These are phyloP conservation scores for Pteronotus mesoamericanus DNA, from an alignment of 2,797 vertebrate species.

Conservation along the genomic window DNA sequence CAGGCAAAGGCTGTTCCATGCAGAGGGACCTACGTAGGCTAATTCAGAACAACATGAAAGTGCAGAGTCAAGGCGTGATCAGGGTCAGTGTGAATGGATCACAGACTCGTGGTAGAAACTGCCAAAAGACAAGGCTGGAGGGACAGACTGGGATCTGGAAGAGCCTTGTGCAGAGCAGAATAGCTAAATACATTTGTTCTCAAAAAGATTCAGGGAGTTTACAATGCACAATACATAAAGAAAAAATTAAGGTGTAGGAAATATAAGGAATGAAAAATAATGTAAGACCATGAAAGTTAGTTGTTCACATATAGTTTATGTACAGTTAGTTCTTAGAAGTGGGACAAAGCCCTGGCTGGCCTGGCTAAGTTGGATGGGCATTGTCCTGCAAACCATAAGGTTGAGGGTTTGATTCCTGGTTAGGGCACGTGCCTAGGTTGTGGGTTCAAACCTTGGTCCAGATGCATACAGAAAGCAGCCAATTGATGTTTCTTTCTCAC, in stretches of 20 bases:
- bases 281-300: background rate
- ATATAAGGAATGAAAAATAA: background rate
- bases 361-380: background rate
- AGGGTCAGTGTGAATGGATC: background rate
- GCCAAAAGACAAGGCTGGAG: background rate
- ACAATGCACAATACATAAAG: background rate
- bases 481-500: no score
- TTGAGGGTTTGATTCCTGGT: background rate
- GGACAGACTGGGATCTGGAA: background rate
- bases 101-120: background rate
- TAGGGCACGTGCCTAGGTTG: background rate
- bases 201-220: background rate
- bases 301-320: background rate
- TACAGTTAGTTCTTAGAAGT: background rate
- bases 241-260: background rate
- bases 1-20: background rate
- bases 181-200: background rate
- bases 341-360: background rate
- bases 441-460: background rate
- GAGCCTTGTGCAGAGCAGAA: background rate
- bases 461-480: background rate
- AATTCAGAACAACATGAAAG: background rate
- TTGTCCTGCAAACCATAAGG: background rate
- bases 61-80: no score
- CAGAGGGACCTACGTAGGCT: background rate